These are phyloP conservation scores for Aegotheles bennettii DNA, from an alignment of 2,113 vertebrate genomes.

Conservation along the genomic window DNA sequence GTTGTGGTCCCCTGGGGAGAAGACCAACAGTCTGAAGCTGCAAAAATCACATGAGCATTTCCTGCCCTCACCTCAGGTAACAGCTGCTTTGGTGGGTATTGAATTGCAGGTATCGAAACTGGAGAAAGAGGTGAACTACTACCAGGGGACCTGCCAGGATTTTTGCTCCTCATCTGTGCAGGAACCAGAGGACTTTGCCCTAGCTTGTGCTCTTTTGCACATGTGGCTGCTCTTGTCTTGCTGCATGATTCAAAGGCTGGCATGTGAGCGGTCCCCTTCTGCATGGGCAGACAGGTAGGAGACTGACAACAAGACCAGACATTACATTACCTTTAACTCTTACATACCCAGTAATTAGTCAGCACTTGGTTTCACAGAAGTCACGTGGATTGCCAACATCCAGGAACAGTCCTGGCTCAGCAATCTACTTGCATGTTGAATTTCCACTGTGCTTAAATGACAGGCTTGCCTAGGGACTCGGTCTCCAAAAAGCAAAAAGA, in stretches of 20 bases:
- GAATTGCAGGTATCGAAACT: fast-evolving
- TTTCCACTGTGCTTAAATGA: not conserved
- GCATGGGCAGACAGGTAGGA: not conserved
- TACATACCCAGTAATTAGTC: not conserved
- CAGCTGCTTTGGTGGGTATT: not conserved
- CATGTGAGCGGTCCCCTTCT: not conserved
- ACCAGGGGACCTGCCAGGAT: not conserved
- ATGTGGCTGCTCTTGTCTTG: not conserved
- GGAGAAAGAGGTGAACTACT: not conserved
- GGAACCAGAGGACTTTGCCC: not conserved
- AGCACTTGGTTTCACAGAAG: not conserved
- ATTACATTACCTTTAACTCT: constrained; percentile 9
- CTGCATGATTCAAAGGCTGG: constrained; percentile 19
- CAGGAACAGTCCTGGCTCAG: fast-evolving
- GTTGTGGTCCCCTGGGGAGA: not conserved
- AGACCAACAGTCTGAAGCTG: not conserved
- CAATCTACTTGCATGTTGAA: not conserved
- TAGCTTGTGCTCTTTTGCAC: not conserved
- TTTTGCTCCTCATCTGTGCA: not conserved
- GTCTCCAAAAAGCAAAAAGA: not conserved
- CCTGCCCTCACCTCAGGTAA: not conserved
- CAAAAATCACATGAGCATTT: not conserved
- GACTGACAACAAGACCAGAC: constrained; percentile 1
- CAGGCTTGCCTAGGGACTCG: not conserved
- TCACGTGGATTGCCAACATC: not conserved